Percentiles rank a stretch among this genome's conserved stretches.
These are phyloP conservation scores for Pipistrellus pipistrellus DNA, from an alignment of 2,797 vertebrate species.

Conservation along the genomic window DNA sequence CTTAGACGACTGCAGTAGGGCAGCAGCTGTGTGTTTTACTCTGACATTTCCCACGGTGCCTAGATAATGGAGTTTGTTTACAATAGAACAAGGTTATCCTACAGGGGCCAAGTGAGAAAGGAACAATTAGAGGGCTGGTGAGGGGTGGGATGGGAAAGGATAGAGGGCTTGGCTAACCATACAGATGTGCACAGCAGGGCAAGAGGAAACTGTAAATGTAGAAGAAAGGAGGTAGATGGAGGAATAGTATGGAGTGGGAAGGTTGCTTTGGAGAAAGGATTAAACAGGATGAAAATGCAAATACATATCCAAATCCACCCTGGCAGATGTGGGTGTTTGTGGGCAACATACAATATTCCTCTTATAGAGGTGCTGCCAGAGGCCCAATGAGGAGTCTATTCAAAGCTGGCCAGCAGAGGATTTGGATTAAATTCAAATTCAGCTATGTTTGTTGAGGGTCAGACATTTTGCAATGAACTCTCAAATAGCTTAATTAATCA, in stretches of 20 bases:
- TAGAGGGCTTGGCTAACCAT: not conserved
- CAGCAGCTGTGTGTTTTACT: not conserved
- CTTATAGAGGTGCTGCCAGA: not conserved
- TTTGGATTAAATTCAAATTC: slow-evolving; percentile 34
- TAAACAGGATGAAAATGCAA: not conserved
- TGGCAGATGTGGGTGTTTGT: not conserved
- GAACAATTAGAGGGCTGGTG: not conserved
- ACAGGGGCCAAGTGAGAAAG: not conserved
- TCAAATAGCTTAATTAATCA: not conserved
- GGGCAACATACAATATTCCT: not conserved
- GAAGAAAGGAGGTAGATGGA: not conserved
- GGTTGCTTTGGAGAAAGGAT: not conserved
- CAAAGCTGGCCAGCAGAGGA: not conserved
- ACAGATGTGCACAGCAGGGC: not conserved
- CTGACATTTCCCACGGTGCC: not conserved
- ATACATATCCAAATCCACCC: not conserved
- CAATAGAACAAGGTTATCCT: not conserved
- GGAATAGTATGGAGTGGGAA: not conserved
- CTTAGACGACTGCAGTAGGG: not conserved
- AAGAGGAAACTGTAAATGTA: not conserved
- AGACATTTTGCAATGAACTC: not conserved
- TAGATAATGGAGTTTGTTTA: not conserved
- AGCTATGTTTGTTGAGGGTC: not conserved
- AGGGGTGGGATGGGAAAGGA: not conserved
- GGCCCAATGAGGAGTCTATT: not conserved